Conservation (phyloP, 2,797 vertebrate species). For the Podarcis lilfordi region DNA sequence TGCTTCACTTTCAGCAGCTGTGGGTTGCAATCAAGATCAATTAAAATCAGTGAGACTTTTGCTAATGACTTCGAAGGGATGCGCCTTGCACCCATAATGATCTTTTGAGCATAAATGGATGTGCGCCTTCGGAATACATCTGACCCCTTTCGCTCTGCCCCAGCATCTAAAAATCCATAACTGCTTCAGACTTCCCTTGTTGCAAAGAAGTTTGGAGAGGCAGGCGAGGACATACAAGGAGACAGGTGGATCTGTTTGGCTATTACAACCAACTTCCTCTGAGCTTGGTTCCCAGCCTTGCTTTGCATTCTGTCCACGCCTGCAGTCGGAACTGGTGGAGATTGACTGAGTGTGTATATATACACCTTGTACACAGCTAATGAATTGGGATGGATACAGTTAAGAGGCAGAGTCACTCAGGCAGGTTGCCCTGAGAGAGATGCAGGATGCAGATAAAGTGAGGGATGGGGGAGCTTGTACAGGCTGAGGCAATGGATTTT, state of each 20-base stretch:
- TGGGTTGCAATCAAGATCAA: slow-evolving; percentile 10
- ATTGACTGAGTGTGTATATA: slow-evolving; percentile 17
- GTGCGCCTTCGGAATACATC: background rate
- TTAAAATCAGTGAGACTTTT: slow-evolving; percentile 29
- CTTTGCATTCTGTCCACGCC: slow-evolving; percentile 19
- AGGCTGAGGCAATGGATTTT: slow-evolving; percentile 7
- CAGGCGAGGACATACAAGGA: background rate
- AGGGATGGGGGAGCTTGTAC: slow-evolving; percentile 19
- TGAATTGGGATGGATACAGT: slow-evolving; percentile 44
- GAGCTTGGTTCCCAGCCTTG: background rate
- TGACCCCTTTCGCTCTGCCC: background rate
- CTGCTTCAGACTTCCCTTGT: background rate
- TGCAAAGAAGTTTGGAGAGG: slow-evolving; percentile 25
- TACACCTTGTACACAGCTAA: slow-evolving; percentile 40
- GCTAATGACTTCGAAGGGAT: slow-evolving; percentile 35
- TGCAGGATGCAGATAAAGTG: slow-evolving; percentile 50
- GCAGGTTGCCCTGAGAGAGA: slow-evolving; percentile 43
- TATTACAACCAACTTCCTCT: slow-evolving; percentile 32
- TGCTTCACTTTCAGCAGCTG: slow-evolving; percentile 12
- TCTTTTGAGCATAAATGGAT: background rate
- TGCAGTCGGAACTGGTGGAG: background rate
- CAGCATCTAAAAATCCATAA: slow-evolving; percentile 3
- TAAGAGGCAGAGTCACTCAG: slow-evolving; percentile 51
- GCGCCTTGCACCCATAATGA: slow-evolving; percentile 17
- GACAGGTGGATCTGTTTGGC: slow-evolving; percentile 41